phyloP scores from a whole-genome alignment of 2,113 vertebrate genomes.

The Anarhynchus alexandrinus region DNA sequence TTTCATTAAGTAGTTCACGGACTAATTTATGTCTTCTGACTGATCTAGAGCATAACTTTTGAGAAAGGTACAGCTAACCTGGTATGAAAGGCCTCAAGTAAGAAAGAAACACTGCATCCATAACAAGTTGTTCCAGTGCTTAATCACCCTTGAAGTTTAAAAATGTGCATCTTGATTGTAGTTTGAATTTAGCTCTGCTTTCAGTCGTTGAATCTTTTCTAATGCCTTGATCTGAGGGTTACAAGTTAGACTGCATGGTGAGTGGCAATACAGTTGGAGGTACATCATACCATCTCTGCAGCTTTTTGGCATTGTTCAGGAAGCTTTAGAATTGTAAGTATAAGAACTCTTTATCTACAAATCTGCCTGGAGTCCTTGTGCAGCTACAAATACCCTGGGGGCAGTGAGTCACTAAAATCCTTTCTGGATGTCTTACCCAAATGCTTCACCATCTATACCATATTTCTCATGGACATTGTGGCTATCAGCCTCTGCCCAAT shows the following conservation, averaged over 20 bases:
- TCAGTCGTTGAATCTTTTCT: background rate
- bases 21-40: background rate
- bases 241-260: rapidly evolving
- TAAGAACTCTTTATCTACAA: background rate
- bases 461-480: background rate
- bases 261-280: background rate
- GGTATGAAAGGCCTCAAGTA: background rate
- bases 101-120: background rate
- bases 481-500: background rate
- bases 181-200: background rate
- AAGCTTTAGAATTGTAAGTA: background rate
- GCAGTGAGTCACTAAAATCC: background rate
- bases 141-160: background rate
- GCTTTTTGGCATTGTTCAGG: background rate
- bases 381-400: background rate
- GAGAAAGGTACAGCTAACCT: background rate
- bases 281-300: background rate
- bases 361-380: background rate
- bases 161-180: background rate
- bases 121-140: background rate
- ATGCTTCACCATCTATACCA: background rate
- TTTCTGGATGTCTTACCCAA: background rate
- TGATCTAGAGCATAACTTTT: background rate
- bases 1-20: background rate
- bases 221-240: background rate